phyloP scores from a whole-genome alignment of 2,888 invertebrate genomes.

The Cryptocheilus praepositus region DNA sequence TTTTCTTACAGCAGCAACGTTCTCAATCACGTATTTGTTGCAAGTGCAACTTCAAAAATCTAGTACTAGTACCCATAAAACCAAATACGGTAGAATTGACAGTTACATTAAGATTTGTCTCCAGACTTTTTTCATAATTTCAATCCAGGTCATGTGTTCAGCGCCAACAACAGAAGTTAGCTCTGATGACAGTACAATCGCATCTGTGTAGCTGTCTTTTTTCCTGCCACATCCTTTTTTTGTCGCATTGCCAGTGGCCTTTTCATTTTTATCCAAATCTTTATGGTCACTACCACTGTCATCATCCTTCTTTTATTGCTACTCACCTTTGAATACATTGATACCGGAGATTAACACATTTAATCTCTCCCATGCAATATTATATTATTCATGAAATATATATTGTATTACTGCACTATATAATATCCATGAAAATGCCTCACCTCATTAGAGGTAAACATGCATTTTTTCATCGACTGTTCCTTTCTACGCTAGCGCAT shows the following conservation, averaged over 20 bases:
- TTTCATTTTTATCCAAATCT: constrained; percentile 81
- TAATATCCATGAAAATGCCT: too few species aligned
- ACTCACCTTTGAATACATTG: constrained; percentile 69
- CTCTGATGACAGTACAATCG: constrained; percentile 89
- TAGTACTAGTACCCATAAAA: too few species aligned
- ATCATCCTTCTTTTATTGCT: constrained; percentile 79
- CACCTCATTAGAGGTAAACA: too few species aligned
- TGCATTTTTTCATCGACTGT: too few species aligned
- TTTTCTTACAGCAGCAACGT: neutral
- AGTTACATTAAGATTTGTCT: constrained; percentile 85
- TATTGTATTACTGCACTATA: too few species aligned
- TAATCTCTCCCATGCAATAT: too few species aligned
- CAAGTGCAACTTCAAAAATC: neutral
- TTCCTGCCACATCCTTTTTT: constrained; percentile 73
- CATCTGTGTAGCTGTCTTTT: constrained; percentile 87
- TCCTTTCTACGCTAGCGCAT: too few species aligned
- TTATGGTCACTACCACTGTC: constrained; percentile 83
- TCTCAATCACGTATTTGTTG: neutral
- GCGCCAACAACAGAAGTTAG: constrained; percentile 90
- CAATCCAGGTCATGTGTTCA: constrained; percentile 89
- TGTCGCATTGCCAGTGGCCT: constrained; percentile 68
- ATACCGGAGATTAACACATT: neutral
- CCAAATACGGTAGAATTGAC: constrained; percentile 6
- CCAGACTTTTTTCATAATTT: constrained; percentile 94
- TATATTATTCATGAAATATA: too few species aligned